Evolutionary conservation across 2,888 invertebrate species (phyloP).

Genomic region (Sesia bembeciformis): DNA sequence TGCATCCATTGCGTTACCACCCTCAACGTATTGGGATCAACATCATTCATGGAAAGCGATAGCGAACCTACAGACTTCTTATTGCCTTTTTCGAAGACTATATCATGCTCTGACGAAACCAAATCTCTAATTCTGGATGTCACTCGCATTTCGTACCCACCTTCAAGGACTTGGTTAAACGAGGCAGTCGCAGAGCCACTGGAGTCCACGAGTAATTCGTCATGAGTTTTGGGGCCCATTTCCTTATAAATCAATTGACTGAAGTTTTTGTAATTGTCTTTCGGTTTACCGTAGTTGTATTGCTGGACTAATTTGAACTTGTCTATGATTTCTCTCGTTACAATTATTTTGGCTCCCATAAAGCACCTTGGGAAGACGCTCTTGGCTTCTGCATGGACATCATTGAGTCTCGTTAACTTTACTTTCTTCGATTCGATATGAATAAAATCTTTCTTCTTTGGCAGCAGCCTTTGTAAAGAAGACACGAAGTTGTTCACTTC

Average conservation of each 20-base stretch:
- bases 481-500: conserved; percentile 51
- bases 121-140: conserved; percentile 56
- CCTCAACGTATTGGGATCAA: conserved; percentile 47
- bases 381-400: conserved; percentile 57
- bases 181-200: conserved; percentile 56
- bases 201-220: conserved; percentile 47
- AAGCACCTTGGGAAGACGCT: conserved; percentile 60
- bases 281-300: conserved; percentile 54
- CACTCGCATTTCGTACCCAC: conserved; percentile 41
- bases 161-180: conserved; percentile 42
- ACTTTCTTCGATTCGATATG: conserved; percentile 29
- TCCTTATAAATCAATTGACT: conserved; percentile 53
- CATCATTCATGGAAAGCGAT: conserved; percentile 44
- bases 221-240: conserved; percentile 35
- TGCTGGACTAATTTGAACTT: conserved; percentile 56
- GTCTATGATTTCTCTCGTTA: conserved; percentile 48
- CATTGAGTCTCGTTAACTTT: conserved; percentile 38
- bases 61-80: conserved; percentile 40
- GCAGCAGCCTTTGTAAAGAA: conserved; percentile 48
- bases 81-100: conserved; percentile 44
- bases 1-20: conserved; percentile 58
- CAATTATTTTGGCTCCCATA: conserved; percentile 47
- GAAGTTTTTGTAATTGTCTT: conserved; percentile 46
- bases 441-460: conserved; percentile 50
- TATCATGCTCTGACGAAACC: conserved; percentile 57